A percentile compares a stretch with the other conserved stretches of the same genome.
Evolutionary conservation across 2,113 vertebrate genomes (phyloP).

Genomic region (Chitala chitala): DNA sequence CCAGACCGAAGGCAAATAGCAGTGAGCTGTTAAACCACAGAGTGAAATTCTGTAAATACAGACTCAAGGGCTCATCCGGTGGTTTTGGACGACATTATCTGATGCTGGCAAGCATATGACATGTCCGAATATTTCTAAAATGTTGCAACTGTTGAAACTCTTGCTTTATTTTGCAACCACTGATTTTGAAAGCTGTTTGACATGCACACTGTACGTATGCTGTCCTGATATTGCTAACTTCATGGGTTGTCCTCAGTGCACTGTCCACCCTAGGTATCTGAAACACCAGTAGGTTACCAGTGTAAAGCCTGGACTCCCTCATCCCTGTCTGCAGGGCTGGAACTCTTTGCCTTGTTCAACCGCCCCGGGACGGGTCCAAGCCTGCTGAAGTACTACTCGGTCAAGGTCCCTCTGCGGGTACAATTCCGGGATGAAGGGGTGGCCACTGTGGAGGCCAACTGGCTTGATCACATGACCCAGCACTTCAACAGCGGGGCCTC

Average conservation of each 20-base stretch:
- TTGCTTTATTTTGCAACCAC: not conserved
- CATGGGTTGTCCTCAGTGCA: not conserved
- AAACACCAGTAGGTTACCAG: not conserved
- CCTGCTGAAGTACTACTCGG: constrained; percentile 79
- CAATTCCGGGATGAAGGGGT: constrained; percentile 73
- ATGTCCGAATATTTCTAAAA: not conserved
- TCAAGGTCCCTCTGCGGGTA: constrained; percentile 85
- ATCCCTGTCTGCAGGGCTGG: constrained; percentile 60
- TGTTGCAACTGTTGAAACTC: not conserved
- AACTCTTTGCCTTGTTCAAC: constrained; percentile 87
- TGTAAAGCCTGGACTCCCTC: not conserved
- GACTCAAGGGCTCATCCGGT: not conserved
- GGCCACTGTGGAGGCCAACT: constrained; percentile 82
- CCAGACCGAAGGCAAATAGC: constrained; percentile 6
- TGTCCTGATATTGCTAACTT: not conserved
- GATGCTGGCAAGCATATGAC: not conserved
- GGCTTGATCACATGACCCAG: constrained; percentile 97
- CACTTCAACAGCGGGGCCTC: constrained; percentile 92
- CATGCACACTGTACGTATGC: not conserved
- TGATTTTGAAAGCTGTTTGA: not conserved
- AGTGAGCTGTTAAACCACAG: constrained; percentile 16
- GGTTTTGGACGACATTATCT: not conserved
- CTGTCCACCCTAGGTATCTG: too few relatives aligned
- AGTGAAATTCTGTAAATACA: not conserved
- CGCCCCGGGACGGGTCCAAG: constrained; percentile 66